Evolutionary conservation across 2,797 vertebrate genomes (phyloP), one percentile per base, ranked within the genome.

Genomic region (Argya squamiceps): DNA sequence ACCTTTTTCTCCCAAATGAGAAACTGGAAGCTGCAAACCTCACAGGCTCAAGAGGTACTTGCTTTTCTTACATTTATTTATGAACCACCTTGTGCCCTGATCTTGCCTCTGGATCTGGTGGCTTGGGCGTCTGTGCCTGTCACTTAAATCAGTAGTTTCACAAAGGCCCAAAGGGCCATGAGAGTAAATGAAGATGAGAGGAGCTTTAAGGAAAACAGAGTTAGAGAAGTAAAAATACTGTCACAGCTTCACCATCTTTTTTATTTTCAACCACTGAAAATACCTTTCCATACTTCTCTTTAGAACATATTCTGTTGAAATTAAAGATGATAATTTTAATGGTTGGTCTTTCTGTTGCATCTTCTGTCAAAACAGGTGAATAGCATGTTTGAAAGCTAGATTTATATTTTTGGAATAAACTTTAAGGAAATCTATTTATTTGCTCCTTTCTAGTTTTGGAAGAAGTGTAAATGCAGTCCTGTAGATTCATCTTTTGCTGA

Each of bases 51-150:
- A 93, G 89, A 85, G 11, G 8, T 81, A 68, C 23, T 52, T 81
- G 55, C 9, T 23, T 88, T 91, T 93, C 65, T 60, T 95, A 69
- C n/a, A 88, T 86, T 89, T 91, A 92, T 94, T 96, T 93, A 73
- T 94, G 65, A 93, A 67, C 50, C 9, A 88, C 22, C 43, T 41
- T 75, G 37, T 88, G 84, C 92, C 76, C 39, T 69, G 82, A 89
- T 91, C 82, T 88, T 96, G 69, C 89, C 79, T 94, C 78, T 37
- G 62, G 87, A 88, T 89, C 73, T 96, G 39, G 69, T 78, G 63
- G 21, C 1, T 1, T 62, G 26, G 78, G 65, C 32, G 78, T 91
- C 71, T 75, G 34, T 65, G 62, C 58, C 46, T 94, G 82, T 89
- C 76, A 73, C 50, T 92, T 92, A 89, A 91, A 91, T 85, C 15